phyloP scores from a whole-genome alignment of 2,113 vertebrate genomes.

The Caloenas nicobarica region DNA sequence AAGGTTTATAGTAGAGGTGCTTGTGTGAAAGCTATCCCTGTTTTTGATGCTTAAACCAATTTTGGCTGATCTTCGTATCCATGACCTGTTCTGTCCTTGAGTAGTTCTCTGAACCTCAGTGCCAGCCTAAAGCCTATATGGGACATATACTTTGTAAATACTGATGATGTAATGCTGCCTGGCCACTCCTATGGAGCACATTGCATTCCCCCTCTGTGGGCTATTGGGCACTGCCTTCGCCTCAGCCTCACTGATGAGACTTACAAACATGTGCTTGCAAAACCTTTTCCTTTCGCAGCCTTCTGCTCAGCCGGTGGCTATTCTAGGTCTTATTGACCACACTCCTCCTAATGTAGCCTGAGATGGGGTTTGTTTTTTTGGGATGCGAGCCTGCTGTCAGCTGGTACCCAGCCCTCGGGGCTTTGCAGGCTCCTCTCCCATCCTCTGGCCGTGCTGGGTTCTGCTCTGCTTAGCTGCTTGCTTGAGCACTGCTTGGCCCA shows the following conservation, averaged over 20 bases:
- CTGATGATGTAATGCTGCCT: not conserved
- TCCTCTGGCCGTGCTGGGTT: not conserved
- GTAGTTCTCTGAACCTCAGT: not conserved
- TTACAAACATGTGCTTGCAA: not conserved
- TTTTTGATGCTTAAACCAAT: not conserved
- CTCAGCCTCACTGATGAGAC: not conserved
- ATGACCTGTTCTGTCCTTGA: not conserved
- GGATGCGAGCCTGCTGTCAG: accelerated
- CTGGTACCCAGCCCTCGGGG: not conserved
- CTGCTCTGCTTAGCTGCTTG: not conserved
- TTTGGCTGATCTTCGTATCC: not conserved
- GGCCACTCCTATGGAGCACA: not conserved
- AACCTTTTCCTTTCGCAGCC: not conserved
- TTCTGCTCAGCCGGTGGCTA: not conserved
- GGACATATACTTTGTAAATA: not conserved
- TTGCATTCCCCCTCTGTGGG: accelerated
- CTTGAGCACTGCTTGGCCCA: not conserved
- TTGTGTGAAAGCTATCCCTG: not conserved
- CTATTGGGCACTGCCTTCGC: not conserved
- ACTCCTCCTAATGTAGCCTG: accelerated
- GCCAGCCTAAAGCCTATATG: not conserved
- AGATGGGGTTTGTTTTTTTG: not conserved
- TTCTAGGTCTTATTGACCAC: not conserved
- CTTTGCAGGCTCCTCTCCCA: not conserved
- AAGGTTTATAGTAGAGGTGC: not conserved